Evolutionary conservation across 1,140 invertebrate species (phyloP).

Genomic region (Drosophila burlai): DNA sequence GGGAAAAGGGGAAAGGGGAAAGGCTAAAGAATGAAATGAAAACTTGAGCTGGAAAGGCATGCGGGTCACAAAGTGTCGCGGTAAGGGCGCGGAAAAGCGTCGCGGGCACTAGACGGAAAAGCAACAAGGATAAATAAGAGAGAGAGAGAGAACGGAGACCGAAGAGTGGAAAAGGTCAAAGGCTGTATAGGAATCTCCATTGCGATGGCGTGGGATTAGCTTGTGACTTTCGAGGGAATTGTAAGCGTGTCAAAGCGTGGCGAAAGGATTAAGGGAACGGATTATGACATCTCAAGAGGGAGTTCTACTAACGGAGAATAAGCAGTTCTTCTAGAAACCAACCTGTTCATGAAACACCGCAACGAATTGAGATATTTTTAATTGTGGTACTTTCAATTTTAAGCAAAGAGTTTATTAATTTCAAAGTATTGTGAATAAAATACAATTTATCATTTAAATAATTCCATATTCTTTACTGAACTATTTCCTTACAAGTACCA

Average conservation of each 20-base stretch:
- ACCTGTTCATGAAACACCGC: too few relatives aligned
- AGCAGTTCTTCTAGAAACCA: not conserved
- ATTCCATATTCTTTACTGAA: not conserved
- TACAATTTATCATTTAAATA: not conserved
- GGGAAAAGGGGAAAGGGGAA: slow-evolving; percentile 36
- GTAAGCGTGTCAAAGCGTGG: slow-evolving; percentile 78
- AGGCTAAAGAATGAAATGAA: slow-evolving; percentile 56
- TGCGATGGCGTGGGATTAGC: slow-evolving; percentile 70
- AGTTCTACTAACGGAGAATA: not conserved
- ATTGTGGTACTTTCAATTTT: too few relatives aligned
- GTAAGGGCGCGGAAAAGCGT: slow-evolving; percentile 53
- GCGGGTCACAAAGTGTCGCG: slow-evolving; percentile 63
- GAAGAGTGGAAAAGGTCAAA: slow-evolving; percentile 22
- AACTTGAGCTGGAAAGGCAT: slow-evolving; percentile 64
- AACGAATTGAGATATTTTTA: not conserved
- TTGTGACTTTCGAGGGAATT: slow-evolving; percentile 77
- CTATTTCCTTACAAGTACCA: not conserved
- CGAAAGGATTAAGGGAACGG: slow-evolving; percentile 71
- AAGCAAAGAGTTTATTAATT: too few relatives aligned
- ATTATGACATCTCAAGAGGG: slow-evolving; percentile 60
- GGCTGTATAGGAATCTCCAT: slow-evolving; percentile 54
- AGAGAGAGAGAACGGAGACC: not conserved
- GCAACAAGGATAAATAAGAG: not conserved
- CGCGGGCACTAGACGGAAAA: slow-evolving; percentile 7
- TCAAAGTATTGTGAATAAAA: too few relatives aligned